phyloP scores from a whole-genome alignment of 1,140 invertebrate genomes.

The Andrena cerasifolii region DNA sequence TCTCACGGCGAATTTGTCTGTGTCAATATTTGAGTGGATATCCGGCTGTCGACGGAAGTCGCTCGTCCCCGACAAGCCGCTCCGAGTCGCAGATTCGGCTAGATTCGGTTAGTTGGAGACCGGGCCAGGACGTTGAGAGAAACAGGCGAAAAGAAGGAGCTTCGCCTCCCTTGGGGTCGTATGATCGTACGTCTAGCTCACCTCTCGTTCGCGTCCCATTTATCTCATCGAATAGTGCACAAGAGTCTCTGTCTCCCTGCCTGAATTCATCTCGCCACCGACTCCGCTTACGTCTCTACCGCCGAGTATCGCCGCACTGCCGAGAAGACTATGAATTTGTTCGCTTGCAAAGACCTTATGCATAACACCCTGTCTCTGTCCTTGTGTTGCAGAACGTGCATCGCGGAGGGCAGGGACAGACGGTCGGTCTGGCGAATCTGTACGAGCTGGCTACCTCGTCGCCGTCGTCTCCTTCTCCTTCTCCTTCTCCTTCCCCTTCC shows the following conservation, averaged over 20 bases:
- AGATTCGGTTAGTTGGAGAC: too few relatives aligned
- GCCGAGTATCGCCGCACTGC: too few relatives aligned
- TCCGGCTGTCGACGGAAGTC: slow-evolving; percentile 24
- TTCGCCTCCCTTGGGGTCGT: too few relatives aligned
- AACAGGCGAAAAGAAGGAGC: too few relatives aligned
- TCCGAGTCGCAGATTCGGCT: slow-evolving; percentile 27
- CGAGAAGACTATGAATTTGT: background rate
- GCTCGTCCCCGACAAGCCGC: background rate
- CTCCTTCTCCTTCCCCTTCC: slow-evolving; percentile 55
- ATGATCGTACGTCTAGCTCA: too few relatives aligned
- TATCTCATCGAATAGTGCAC: too few relatives aligned
- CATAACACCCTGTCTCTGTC: slow-evolving; percentile 79
- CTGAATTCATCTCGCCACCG: too few relatives aligned
- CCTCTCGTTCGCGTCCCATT: too few relatives aligned
- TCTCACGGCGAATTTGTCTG: slow-evolving; percentile 38
- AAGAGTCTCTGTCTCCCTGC: too few relatives aligned
- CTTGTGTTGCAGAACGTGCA: slow-evolving; percentile 82
- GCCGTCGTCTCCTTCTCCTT: slow-evolving; percentile 59
- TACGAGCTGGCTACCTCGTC: slow-evolving; percentile 68
- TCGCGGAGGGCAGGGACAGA: slow-evolving; percentile 81
- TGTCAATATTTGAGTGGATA: slow-evolving; percentile 58
- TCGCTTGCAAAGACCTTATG: slow-evolving; percentile 18
- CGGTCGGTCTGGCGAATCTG: slow-evolving; percentile 57
- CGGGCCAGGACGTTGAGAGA: too few relatives aligned
- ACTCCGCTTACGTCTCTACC: too few relatives aligned